Conservation (phyloP, 1,140 invertebrate genomes). For the Caenorhabditis inopinata region DNA sequence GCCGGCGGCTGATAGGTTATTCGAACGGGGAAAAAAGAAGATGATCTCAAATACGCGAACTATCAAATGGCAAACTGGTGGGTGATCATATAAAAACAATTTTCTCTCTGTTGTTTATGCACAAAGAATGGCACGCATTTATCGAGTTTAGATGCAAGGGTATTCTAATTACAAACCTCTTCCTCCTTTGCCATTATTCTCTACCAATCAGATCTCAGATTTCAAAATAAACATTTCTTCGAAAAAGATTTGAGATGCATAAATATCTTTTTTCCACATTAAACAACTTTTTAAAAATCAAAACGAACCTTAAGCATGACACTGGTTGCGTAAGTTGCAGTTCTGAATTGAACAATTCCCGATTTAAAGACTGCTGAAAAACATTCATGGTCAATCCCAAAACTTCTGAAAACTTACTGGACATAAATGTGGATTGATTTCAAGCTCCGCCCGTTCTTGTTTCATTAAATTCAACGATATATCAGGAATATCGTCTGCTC, state of each 20-base stretch:
- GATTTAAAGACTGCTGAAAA: slow-evolving; percentile 24
- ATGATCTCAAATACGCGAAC: too few species aligned
- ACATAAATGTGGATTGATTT: slow-evolving; percentile 32
- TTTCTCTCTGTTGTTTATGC: too few species aligned
- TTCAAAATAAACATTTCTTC: background rate
- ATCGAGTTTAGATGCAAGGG: too few species aligned
- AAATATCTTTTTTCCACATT: too few species aligned
- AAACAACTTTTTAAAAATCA: background rate
- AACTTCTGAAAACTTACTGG: background rate
- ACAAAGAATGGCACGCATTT: too few species aligned
- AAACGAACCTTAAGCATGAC: slow-evolving; percentile 50
- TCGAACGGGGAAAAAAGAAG: background rate
- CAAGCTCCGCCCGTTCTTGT: slow-evolving; percentile 62
- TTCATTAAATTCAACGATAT: slow-evolving; percentile 65
- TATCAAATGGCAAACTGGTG: too few species aligned
- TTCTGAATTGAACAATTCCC: slow-evolving; percentile 54
- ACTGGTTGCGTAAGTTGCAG: slow-evolving; percentile 31
- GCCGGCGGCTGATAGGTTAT: background rate
- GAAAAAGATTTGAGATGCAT: too few species aligned
- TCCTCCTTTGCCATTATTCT: background rate
- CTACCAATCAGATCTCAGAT: background rate
- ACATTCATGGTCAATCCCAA: too few species aligned
- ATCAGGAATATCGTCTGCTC: slow-evolving; percentile 65
- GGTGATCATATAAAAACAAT: too few species aligned
- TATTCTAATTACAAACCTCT: background rate